These are phyloP conservation scores for Sycophaga agraensis DNA, from an alignment of 1,140 invertebrate species.

Conservation along the genomic window DNA sequence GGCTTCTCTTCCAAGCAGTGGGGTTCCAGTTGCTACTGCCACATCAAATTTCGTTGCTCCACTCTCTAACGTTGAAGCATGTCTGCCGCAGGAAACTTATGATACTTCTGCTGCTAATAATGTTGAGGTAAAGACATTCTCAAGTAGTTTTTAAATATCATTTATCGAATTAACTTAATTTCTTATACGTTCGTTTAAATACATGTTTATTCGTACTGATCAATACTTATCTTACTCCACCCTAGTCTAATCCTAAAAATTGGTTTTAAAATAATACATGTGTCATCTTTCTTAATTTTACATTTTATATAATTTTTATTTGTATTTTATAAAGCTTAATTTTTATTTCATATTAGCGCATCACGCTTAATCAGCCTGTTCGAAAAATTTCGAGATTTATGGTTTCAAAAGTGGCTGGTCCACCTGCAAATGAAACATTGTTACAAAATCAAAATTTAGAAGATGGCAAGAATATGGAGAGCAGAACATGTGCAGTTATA, in stretches of 20 bases:
- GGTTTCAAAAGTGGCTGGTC: constrained; percentile 58
- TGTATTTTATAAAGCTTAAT: neutral
- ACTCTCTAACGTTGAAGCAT: constrained; percentile 41
- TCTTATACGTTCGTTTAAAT: too few species aligned
- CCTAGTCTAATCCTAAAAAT: too few species aligned
- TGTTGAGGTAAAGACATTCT: constrained; percentile 36
- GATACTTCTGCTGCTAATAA: constrained; percentile 31
- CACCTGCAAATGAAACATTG: constrained; percentile 37
- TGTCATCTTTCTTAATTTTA: too few species aligned
- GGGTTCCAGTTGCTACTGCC: constrained; percentile 43
- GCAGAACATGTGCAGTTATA: constrained; percentile 18
- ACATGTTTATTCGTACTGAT: too few species aligned
- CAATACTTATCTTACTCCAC: too few species aligned
- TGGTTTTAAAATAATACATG: too few species aligned
- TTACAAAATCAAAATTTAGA: constrained; percentile 24
- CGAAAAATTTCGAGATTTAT: constrained; percentile 60
- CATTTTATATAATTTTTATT: too few species aligned
- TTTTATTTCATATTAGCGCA: constrained; percentile 12
- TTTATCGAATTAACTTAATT: too few species aligned
- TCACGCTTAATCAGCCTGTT: constrained; percentile 38
- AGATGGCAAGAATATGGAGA: constrained; percentile 12
- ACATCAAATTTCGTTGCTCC: constrained; percentile 40
- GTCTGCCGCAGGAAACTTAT: constrained; percentile 42
- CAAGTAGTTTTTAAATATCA: too few species aligned
- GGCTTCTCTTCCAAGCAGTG: constrained; percentile 36